phyloP scores from a whole-genome alignment of 2,113 vertebrate species.

The Salvelinus alpinus region DNA sequence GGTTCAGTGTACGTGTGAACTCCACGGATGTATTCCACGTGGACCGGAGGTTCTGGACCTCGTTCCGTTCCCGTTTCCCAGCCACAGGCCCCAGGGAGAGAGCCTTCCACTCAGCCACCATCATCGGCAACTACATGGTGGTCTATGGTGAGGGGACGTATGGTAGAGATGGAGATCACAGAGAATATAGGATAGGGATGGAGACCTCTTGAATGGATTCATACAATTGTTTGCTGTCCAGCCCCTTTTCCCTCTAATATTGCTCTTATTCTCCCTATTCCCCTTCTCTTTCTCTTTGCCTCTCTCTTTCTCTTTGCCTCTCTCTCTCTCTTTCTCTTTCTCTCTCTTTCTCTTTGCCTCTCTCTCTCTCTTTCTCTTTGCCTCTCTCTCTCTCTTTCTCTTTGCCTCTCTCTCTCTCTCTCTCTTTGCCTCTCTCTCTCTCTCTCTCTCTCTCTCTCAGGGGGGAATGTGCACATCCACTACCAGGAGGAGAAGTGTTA shows the following conservation, averaged over 20 bases:
- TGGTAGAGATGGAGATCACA: background rate
- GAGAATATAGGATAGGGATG: background rate
- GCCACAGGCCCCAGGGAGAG: constrained; percentile 85
- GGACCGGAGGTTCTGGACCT: constrained; percentile 83
- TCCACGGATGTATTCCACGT: constrained; percentile 87
- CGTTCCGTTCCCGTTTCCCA: constrained; percentile 83
- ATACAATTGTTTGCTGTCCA: background rate
- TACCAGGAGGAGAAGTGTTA: constrained; percentile 93
- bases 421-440: background rate
- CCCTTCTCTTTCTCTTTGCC: background rate
- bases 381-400: too few species aligned
- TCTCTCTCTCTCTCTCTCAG: constrained; percentile 64
- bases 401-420: background rate
- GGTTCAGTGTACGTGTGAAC: constrained; percentile 88
- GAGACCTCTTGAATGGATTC: background rate
- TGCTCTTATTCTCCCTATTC: background rate
- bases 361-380: background rate
- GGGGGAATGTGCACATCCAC: constrained; percentile 90
- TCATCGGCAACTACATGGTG: constrained; percentile 94
- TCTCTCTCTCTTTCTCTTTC: background rate
- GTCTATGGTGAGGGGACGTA: constrained; percentile 80
- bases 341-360: background rate
- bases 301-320: background rate
- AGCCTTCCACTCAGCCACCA: constrained; percentile 86
- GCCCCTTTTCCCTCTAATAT: background rate